These are phyloP conservation scores for Parnassius mnemosyne DNA, from an alignment of 2,888 invertebrate species.

Conservation along the genomic window DNA sequence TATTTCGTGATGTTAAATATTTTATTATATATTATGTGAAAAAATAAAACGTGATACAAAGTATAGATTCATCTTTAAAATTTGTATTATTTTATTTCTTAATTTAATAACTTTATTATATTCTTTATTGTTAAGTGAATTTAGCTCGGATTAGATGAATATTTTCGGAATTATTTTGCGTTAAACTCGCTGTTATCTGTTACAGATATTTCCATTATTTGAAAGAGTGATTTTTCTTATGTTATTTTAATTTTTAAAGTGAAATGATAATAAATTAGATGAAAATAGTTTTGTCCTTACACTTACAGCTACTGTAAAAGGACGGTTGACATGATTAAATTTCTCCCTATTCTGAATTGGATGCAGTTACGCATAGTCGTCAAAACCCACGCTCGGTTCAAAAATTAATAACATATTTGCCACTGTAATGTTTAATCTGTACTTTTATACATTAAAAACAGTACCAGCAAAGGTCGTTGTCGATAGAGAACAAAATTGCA, in stretches of 20 bases:
- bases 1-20: not conserved
- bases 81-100: slow-evolving; percentile 14
- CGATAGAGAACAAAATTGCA: no score
- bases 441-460: no score
- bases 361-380: no score
- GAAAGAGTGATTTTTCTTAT: not conserved
- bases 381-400: no score
- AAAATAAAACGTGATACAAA: slow-evolving; percentile 5
- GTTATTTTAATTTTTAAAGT: slow-evolving; percentile 1
- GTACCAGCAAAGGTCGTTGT: no score
- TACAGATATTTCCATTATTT: not conserved
- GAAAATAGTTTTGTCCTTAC: no score
- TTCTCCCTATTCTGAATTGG: no score
- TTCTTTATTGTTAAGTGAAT: slow-evolving; percentile 1
- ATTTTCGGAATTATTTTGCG: not conserved
- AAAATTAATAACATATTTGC: no score
- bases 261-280: slow-evolving; percentile 12
- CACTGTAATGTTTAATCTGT: no score
- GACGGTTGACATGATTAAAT: no score
- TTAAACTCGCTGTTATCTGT: not conserved
- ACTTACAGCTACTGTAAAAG: no score
- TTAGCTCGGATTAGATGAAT: not conserved
- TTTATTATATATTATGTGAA: not conserved
- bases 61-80: slow-evolving; percentile 1
- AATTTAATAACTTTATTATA: slow-evolving; percentile 6